A percentile compares a stretch with the other conserved stretches of the same genome.
phyloP scores from a whole-genome alignment of 2,797 vertebrate species.

The Syndactyla subalaris region DNA sequence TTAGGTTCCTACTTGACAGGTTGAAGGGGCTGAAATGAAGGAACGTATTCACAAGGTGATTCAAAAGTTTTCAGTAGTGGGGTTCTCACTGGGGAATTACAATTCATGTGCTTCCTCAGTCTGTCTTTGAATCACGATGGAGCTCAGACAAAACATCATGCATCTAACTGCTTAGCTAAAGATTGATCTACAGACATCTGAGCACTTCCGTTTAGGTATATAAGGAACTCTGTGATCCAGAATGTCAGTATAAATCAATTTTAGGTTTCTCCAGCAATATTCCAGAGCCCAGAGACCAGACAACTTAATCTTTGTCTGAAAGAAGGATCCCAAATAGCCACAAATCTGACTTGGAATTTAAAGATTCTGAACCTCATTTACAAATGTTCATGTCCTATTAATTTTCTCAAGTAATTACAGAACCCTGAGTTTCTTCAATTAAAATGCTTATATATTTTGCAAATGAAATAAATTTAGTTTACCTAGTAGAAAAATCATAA shows the following conservation, averaged over 20 bases:
- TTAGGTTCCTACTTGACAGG: background rate
- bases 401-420: background rate
- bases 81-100: background rate
- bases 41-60: background rate
- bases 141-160: background rate
- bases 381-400: background rate
- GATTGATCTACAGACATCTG: background rate
- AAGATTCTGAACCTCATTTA: background rate
- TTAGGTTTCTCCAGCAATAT: background rate
- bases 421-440: background rate
- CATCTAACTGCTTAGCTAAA: background rate
- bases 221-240: background rate
- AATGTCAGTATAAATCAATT: conserved; percentile 19
- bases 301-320: background rate
- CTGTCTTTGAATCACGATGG: background rate
- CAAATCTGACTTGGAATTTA: background rate
- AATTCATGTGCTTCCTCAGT: background rate
- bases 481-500: background rate
- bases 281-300: background rate
- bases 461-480: background rate
- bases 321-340: background rate
- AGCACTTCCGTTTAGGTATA: background rate
- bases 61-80: background rate
- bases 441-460: background rate
- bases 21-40: background rate